Base-by-base conservation (phyloP, 2,888 invertebrate genomes). In the Dichetophora obliterata region DNA sequence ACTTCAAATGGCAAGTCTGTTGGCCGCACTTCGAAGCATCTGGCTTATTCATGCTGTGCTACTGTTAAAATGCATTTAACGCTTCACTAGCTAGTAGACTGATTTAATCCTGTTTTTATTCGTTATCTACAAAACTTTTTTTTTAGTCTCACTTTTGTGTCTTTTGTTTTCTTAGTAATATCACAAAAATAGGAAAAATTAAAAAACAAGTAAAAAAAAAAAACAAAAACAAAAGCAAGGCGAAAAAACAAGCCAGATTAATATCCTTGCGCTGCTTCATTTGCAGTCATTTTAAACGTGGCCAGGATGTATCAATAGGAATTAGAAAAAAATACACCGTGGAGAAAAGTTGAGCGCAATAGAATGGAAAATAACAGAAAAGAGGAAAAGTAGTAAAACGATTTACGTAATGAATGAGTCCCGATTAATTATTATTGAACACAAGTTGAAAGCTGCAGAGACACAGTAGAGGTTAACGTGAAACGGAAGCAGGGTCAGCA, bases 81-180 rank as follows among this genome's bases (percentile, higher is more conserved):
- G 84, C 87, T 84, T 86, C 83, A 85, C 82, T 82, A 83, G 83
- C 79, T 84, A 84, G 82, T 80, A 82, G 85, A 85, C 85, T 83
- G 86, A 86, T 85, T 86, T 85, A 84, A 86, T 85, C 86, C 84
- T 85, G 85, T 83, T 85, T 83, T 81, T 80, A 77, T 82, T 9
- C 43, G 11, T 11, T 43, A 43, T 43, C 22, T 24, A 61, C 8
- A 2, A 8, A 37, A 59, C 2, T 54, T 31, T 61, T 71, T 57
- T 27, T 8, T 24, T 27, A n/a, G n/a, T 43, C 16, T 3, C 16
- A 16, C 24, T 57, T 57, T 43, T 22, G 70, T 54, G 27, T 2
- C 31, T 22, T 54, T 52, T 52, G 22, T 52, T 54, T 31, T 52
- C 16, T 54, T 70, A 16, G 16, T 54, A 6, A 22, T 54, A n/a